These are phyloP conservation scores for Pegea sp. DNA, from an alignment of 23 tunicate genomes.

Conservation along the genomic window DNA sequence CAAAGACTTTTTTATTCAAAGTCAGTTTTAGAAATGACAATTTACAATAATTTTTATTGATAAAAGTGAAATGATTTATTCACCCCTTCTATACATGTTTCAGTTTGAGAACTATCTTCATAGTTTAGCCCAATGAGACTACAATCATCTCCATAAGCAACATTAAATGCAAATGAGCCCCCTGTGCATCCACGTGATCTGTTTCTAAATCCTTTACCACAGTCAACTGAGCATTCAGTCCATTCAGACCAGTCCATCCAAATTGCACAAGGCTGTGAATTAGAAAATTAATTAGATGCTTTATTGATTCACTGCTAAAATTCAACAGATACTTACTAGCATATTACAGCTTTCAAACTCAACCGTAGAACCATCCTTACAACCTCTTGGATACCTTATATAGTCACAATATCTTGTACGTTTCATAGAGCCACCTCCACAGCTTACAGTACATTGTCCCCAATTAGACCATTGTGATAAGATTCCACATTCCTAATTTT, in stretches of 20 bases:
- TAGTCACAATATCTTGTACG: conserved; percentile 24
- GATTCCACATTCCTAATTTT: conserved; percentile 24
- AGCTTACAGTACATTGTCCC: conserved; percentile 22
- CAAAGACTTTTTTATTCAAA: too few species aligned
- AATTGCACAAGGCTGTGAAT: conserved; percentile 10
- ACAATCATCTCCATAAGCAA: neutral
- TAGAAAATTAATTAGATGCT: neutral
- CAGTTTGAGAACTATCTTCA: conserved; percentile 1
- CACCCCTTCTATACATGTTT: conserved; percentile 42
- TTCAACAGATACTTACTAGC: neutral
- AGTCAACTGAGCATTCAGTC: conserved; percentile 18
- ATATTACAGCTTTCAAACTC: neutral
- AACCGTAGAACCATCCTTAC: neutral
- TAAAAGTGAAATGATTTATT: conserved; percentile 1
- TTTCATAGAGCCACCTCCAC: conserved; percentile 21
- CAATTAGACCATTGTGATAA: conserved; percentile 34
- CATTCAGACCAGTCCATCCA: conserved; percentile 26
- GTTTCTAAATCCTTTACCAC: conserved; percentile 13
- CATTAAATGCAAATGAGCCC: neutral
- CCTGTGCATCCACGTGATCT: conserved; percentile 17
- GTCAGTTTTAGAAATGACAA: neutral
- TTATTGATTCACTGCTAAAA: too few species aligned
- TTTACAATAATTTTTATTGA: neutral
- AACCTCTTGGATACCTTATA: neutral
- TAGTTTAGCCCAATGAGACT: neutral